Evolutionary conservation across 2,113 vertebrate genomes (phyloP), one percentile per base, ranked within the genome.

Genomic region (Paralichthys olivaceus): DNA sequence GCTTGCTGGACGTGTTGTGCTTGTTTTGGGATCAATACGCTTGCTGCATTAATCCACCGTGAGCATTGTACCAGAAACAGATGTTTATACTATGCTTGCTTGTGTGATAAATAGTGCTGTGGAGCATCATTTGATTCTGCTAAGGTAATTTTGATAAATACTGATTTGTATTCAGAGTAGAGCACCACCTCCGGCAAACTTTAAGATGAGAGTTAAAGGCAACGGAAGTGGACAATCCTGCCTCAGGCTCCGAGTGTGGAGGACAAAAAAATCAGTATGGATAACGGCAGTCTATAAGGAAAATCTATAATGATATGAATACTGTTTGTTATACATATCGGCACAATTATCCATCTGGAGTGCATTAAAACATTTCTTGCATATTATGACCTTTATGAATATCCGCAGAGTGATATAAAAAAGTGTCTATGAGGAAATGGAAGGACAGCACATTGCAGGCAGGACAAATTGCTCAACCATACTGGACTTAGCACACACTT

Each of bases 1-100:
- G n/a, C 75, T 80, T 80, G 76, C 79, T 85, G 72, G 60, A 79
- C 56, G 47, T 1, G 22, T 64, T 58, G 55, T 54, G 29, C 53
- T 82, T 55, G 81, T 77, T 84, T 72, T 72, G 51, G 68, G 75
- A 89, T 91, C 90, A 85, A 91, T 91, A 87, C n/a, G 7, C 67
- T 72, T 19, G 22, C 76, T 81, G 76, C 74, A 86, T 86, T 83
- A 83, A 85, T 85, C 57, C 69, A 8, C 23, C 14, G 11, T 80
- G 77, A 64, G 69, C 71, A 75, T 28, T 58, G 59, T 71, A 57
- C 78, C 72, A 65, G 61, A 74, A 85, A 70, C 80, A 77, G 75
- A 76, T 61, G 63, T 83, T 81, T 84, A 63, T 49, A 75, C 62
- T n/a, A 61, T 25, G 29, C 7, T 47, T 55, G 66, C 55, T 69